Evolutionary conservation across 1,140 invertebrate species (phyloP), one percentile per base, ranked within the genome.

Genomic region (Lordiphosa mommai): DNA sequence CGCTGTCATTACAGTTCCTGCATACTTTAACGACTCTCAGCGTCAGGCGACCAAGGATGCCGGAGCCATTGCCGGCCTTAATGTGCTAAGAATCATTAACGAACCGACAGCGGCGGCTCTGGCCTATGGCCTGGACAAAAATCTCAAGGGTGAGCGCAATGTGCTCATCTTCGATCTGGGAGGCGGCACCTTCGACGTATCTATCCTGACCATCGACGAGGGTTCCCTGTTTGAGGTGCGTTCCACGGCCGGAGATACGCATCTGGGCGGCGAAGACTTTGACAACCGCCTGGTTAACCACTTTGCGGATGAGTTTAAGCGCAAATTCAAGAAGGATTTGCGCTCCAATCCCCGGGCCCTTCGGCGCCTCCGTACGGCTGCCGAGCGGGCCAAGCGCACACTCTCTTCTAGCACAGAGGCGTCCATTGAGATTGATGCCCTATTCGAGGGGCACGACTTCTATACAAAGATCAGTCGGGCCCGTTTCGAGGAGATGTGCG

Each of bases 381-480:
- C 92, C 80, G 94, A 95, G 90, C 91, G 90, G 88, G 92, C 92
- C 2, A 93, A 93, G 86, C 89, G 92, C 61, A 92, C 92, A 1
- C 68, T 93, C 4, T 93, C 92, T 2, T 93, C 92, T 0, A 92
- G 91, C 69, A 92, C 92, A 6, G 92, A 93, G 90, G 92, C 92
- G 1, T 93, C 91, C 76, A 88, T 95, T 51, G 93, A 94, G 89
- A 92, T 94, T 27, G 93, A 94, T 77, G 93, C 93, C 4, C 84
- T 95, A 5, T 91, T 92, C 55, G 93, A 94, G 59, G 93, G 94
- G 1, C 90, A 94, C 9, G 96, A 97, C 87, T 96, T 96, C 88
- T 96, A 96, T 88, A 94, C 95, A 0, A 95, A 93, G 82, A 92
- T 97, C 23, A 94, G 94, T 9, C 91, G 95, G 68, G 96, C 95